Evolutionary conservation across 1,140 invertebrate species (phyloP), one percentile per base, ranked within the genome.

Genomic region (Sitobion miscanthi): DNA sequence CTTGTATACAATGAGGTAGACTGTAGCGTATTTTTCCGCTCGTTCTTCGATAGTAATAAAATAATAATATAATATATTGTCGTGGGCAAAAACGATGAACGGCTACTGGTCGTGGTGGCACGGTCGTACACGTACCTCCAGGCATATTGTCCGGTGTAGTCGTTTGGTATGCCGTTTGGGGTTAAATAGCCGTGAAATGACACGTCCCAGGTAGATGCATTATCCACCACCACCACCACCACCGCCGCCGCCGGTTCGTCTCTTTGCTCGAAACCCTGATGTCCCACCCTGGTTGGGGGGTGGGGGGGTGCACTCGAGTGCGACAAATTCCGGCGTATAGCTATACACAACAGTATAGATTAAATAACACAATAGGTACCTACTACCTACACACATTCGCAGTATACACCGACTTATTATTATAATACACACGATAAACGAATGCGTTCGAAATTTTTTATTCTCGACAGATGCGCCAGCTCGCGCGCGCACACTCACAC

Each of bases 131-230:
- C 38, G 38, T 42, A 42, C 35, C 42, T 87, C 25, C n/a, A 17
- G 2, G 21, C 49, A 52, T 89, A 89, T 89, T 90, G 52, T 62
- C 88, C 88, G 23, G 21, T 42, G 11, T 11, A 45, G 83, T 54
- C 57, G 62, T 47, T 77, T 14, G 45, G 90, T 49, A 82, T 91
- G 25, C 42, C 45, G 25, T 14, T 82, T 42, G 62, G 90, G 77
- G 90, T 91, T 49, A 82, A 91, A 91, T 82, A 91, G 21, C 90
- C 90, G 90, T 91, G 90, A 91, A 91, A 91, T 91, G 45, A 91
- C 90, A n/a, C 7, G 35, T 25, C 6, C 47, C 45, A 3, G 83
- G 82, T 49, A 42, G 38, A 85, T 38, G 42, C 42, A 21, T 85
- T 85, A 14, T 35, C 38, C 23, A 45, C 8, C 38, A 25, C 23